Base-by-base conservation (phyloP, 2,797 vertebrate species). In the Coranthus polyacanthus region DNA sequence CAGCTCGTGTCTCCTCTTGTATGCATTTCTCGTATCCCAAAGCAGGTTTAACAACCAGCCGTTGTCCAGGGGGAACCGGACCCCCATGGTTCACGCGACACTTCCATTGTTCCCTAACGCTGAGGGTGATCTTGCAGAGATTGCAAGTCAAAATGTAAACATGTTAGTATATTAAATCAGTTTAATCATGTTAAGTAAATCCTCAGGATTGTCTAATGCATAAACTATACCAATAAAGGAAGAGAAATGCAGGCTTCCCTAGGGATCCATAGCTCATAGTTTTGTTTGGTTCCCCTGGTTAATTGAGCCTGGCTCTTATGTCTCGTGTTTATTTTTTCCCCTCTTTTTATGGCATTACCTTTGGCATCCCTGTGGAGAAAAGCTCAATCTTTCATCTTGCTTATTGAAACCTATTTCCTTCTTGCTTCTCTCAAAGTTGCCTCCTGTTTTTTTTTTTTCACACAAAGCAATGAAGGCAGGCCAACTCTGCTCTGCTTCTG, bases 31-130 rank as follows among this genome's bases (percentile, higher is more conserved):
- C 37, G 43, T 46, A 4, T 57, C n/a, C 1, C 8, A 47, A 60
- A 56, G 38, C 22, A 58, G 60, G 39, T 64, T 77, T 59, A 45
- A 11, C n/a, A 16, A 57, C 34, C 24, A 24, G 5, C 4, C 3
- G 3, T 7, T 29, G 29, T 32, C 29, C 29, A 7, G 10, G 29
- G 9, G 29, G 7, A n/a, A n/a, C 9, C 10, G 29, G 7, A 32
- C 29, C 8, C 7, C 3, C 29, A 32, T 32, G 8, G 29, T 7
- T 32, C 29, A 8, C 29, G 10, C 29, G 10, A 32, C 9, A 32
- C 29, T 32, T 2, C 8, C 9, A 32, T 32, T 32, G 7, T 32
- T 32, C 29, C 29, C 9, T 8, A 32, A 32, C n/a, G n/a, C n/a
- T n/a, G n/a, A n/a, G n/a, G n/a, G n/a, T n/a, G n/a, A n/a, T n/a